Base-by-base conservation (phyloP, 1,140 invertebrate genomes). In the Aphelenchoides besseyi region DNA sequence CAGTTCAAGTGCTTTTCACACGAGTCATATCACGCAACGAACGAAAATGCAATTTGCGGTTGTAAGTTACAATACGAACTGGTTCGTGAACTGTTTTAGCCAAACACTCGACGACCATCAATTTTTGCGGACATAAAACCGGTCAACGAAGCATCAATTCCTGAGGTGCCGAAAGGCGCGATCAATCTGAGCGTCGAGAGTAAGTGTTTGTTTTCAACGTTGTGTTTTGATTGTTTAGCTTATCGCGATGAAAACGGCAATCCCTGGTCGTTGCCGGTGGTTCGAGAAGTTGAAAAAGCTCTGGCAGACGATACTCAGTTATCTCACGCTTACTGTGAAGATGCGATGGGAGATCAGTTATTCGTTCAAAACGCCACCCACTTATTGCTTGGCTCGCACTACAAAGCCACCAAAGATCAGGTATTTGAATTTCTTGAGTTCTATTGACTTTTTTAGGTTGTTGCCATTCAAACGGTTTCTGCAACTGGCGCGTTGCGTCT, bases 181-280 rank as follows among this genome's bases (percentile, higher is more conserved):
- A 32, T 59, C 12, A 59, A 59, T 28, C 28, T 59, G 29, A 59
- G 55, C 29, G 29, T 59, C 1, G 55, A 59, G 12, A 59, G 55
- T 59, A n/a, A 59, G 55, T 59, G 5, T 8, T 5, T 12, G 29
- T 1, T 59, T 23, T 3, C 29, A 59, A 28, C 55, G 12, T 18
- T 1, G 12, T 30, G 29, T 1, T 28, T 59, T n/a, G 5, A n/a
- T n/a, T 59, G 0, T 59, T 1, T 28, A 59, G 55, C 55, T n/a
- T 59, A 59, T 28, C 55, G 55, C 16, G 29, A 59, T 28, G 26
- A 59, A 32, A 59, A 59, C 29, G 55, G 55, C 12, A 23, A 59
- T 18, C 55, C 55, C 28, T 59, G 26, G 12, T 28, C 55, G 0
- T 30, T 59, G 1, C 55, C 55, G 12, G 5, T 59, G n/a, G 55